Evolutionary conservation across 2,797 vertebrate genomes (phyloP), one percentile per base, ranked within the genome.

Genomic region (Meriones psammophilus): DNA sequence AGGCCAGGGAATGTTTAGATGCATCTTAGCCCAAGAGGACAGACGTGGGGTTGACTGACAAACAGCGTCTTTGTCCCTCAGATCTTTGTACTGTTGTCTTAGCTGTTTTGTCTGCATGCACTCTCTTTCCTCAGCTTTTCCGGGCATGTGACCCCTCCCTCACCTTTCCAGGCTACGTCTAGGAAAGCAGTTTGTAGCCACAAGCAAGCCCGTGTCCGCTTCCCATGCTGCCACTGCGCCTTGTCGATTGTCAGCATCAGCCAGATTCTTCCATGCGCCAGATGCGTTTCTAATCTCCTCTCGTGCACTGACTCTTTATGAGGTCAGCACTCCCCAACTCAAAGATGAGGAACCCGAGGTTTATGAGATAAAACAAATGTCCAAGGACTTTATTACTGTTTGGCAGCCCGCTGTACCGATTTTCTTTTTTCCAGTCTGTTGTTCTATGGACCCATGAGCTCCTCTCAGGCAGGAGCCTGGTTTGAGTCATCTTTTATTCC

Each of bases 401-500:
- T 78, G 50, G 71, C 24, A 74, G 58, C 20, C n/a, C 30, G 58
- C 14, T 36, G 62, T 64, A 81, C 60, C 22, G 62, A 79, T 81
- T 69, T 74, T 15, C 50, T 50, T 50, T 58, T 80, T 95, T 60
- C 73, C 73, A 56, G 36, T 81, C 60, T 94, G 68, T 62, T 30
- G 50, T 42, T 91, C 62, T 89, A 18, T 58, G 69, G 84, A 84
- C 33, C 83, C 50, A 54, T 8, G n/a, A 89, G 22, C 13, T 90
- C 36, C 10, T 92, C 74, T 89, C 8, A 89, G 79, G 62, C 77
- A 92, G 85, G 58, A 42, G 3, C 36, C 81, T 86, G 66, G n/a
- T 81, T 92, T 92, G 73, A 91, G 86, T 92, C 10, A 92, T 92
- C 39, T 90, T 89, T 9, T 76, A 8, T 89, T 79, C 15, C 9